Evolutionary conservation across 1,140 invertebrate genomes (phyloP), one percentile per base, ranked within the genome.

Genomic region (Trichonephila clavata): DNA sequence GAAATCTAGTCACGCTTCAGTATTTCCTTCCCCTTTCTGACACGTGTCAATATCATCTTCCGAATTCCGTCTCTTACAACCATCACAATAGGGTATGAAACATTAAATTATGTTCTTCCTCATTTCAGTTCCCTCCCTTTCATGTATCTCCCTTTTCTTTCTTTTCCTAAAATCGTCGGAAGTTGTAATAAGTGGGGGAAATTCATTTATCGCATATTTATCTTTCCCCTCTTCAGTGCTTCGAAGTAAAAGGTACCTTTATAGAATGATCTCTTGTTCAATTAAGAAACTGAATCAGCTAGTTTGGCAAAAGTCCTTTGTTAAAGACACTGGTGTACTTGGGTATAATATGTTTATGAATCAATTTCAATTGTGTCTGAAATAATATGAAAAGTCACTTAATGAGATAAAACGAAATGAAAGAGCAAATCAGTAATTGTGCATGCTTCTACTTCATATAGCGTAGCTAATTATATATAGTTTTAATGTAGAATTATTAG

Each of bases 1-100:
- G 71, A 77, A 77, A 77, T 39, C 71, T 77, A 32, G 71, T 77
- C 27, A 77, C 71, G 71, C 71, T 39, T 77, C 24, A 32, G 14
- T 18, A 77, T 77, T 20, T 16, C 71, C 27, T 13, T 18, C 71
- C 32, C 27, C 71, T 18, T 39, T 77, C 71, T 77, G 71, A 77
- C 71, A 77, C 71, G 71, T 77, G 71, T 77, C 71, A 77, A 77
- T 77, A 77, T 77, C 27, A 27, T 32, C 13, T 77, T 77, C 32
- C 32, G 13, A 2, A 32, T 27, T 32, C 32, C 71, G 32, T 77
- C 27, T 18, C 27, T 77, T 20, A 20, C 16, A 77, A 32, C 71
- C 71, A 27, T 24, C 27, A 39, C 27, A 77, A 77, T 77, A 16
- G 16, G 5, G 18, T 32, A 27, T 18, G 71, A 77, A 77, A 77